These are phyloP conservation scores for Camelus bactrianus DNA, from an alignment of 2,113 vertebrate species.

Conservation along the genomic window DNA sequence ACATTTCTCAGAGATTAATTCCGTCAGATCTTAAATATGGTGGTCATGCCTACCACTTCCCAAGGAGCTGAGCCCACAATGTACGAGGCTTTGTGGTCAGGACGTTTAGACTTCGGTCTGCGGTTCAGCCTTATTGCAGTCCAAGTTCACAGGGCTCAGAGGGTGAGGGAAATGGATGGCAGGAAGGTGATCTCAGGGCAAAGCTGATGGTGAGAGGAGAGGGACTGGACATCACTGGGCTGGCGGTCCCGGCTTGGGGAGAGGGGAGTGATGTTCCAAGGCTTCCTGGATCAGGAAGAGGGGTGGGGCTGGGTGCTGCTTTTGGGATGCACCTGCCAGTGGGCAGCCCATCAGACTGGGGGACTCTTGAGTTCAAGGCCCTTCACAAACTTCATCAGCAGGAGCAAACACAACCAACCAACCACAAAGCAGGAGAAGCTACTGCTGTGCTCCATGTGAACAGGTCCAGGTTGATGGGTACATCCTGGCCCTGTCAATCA, in stretches of 20 bases:
- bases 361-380: not conserved
- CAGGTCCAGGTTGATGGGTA: not conserved
- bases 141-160: not conserved
- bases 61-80: not conserved
- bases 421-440: not conserved
- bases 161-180: not conserved
- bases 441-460: not conserved
- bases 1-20: conserved; percentile 29
- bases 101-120: not conserved
- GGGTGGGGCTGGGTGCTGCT: not conserved
- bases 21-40: not conserved
- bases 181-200: not conserved
- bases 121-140: conserved; percentile 15
- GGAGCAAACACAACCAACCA: not conserved
- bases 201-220: not conserved
- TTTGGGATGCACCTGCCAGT: not conserved
- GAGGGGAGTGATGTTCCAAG: not conserved
- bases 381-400: not conserved
- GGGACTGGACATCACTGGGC: not conserved
- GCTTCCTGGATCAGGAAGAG: not conserved
- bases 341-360: not conserved
- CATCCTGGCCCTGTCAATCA: not conserved
- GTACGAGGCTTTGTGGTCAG: conserved; percentile 51
- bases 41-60: not conserved
- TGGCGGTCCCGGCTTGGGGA: not conserved